Evolutionary conservation across 2,888 invertebrate genomes (phyloP), one percentile per base, ranked within the genome.

Genomic region (Drosophila yooni): DNA sequence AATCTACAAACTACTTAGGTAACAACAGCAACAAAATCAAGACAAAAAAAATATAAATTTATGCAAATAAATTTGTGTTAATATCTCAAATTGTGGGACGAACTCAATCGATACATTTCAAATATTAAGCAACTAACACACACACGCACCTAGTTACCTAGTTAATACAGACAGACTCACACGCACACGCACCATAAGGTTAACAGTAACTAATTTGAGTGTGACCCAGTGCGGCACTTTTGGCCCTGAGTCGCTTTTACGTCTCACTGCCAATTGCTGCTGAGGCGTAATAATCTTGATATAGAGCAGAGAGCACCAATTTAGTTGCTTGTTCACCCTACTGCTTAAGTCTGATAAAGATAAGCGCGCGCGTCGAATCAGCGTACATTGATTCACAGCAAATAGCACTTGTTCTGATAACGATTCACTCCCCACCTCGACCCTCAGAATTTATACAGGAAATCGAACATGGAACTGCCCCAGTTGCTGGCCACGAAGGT

Each of bases 1-100:
- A 58, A 25, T 33, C 10, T 13, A 57, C 15, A 58, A 59, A 64
- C 29, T 38, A 65, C 63, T 67, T 63, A 74, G 79, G 75, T 82
- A 79, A 82, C 59, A 40, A 21, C 7, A 40, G 38, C 29, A 34
- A 59, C 43, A 34, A 40, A 50, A 33, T 25, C 21, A 27, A 58
- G 27, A 54, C 40, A 21, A 18, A 62, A 62, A 38, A 50, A 34
- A 15, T 27, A 31, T 53, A 60, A 11, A 33, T n/a, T n/a, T 36
- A 56, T 40, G 5, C 38, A 36, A 34, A 46, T 52, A 21, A 51
- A 34, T 3, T 63, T 34, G n/a, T n/a, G 27, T 51, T 1, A 33
- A 29, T 15, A 46, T 36, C 13, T 21, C 11, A 29, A 13, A 31
- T 40, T 68, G 46, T 25, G 27, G 50, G 48, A 0, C 33, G 25